Base-by-base conservation (phyloP, 2,797 vertebrate species). In the Tapirus indicus region DNA sequence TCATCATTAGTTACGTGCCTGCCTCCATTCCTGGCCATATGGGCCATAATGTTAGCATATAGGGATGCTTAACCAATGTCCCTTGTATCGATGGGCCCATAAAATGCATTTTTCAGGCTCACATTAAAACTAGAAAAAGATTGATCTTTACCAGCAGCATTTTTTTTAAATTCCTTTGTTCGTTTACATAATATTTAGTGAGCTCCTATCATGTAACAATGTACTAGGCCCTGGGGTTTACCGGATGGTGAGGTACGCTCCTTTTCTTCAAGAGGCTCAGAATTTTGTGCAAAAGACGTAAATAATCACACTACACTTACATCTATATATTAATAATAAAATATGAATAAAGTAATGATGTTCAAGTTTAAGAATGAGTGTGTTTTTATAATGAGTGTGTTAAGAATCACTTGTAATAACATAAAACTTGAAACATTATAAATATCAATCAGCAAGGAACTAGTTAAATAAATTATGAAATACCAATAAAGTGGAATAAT, bases 51-150 rank as follows among this genome's bases (percentile, higher is more conserved):
- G 7, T 44, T 78, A 86, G 62, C 21, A 80, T 44, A 58, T 23
- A 77, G 20, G 66, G 17, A 68, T 91, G 38, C 27, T 93, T 72
- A 69, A 49, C 20, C 91, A 71, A 84, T 92, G 21, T 25, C n/a
- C 23, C 23, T 69, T 92, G 11, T 74, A 54, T 88, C 13, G 88
- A 10, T 23, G 52, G 4, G 49, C 29, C 29, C 20, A 64, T 41
- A 77, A 92, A 83, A 87, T 64, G 47, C 27, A 64, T 52, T 64
- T 91, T 90, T 86, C 77, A 83, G 52, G 8, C 16, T 83, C 52
- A 77, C 16, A 60, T 94, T 82, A 85, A 94, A 96, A 75, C 16
- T 80, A 77, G 56, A 25, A 75, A 95, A 93, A 74, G 62, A 78
- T 49, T 66, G 7, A 27, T n/a, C 6, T 60, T 85, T 32, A 60